Base-by-base conservation (phyloP, 1,140 invertebrate species). In the Drosophila serrata region DNA sequence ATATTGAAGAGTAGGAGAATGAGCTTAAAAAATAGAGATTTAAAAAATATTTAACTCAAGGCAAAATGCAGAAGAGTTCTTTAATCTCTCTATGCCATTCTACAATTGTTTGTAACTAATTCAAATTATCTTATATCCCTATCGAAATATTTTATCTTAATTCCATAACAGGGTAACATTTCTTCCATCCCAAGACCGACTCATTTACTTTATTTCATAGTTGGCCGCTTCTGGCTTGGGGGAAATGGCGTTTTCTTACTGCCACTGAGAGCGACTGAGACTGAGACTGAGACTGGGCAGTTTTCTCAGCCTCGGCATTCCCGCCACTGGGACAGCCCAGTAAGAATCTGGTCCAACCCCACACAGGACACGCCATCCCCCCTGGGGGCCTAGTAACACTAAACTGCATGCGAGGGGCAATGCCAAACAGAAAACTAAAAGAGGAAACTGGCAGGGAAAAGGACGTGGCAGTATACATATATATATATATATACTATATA, bases 161-260 rank as follows among this genome's bases (percentile, higher is more conserved):
- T 33, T 22, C 15, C 12, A n/a, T n/a, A 24, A 3, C n/a, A 43
- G 24, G 69, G 61, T 75, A 76, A 12, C 1, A 35, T n/a, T 37
- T 0, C 7, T 43, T 78, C 46, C 31, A 45, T 51, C 22, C 45
- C 6, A 8, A 17, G 33, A 5, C 13, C 31, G 31, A 40, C 43
- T 64, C 60, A 63, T 49, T 70, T 65, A 63, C 75, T 69, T 82
- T 82, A 82, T 79, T 82, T 75, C 45, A 75, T 79, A 82, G 79
- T 81, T 81, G 48, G 70, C 62, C 29, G 62, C 73, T 60, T 69
- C 63, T 61, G 56, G 65, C 45, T 53, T 78, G 62, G 48, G 62
- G 61, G 62, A 76, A 76, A 76, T 57, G 62, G 79, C 69, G 75
- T 82, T 79, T 82, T 82, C 80, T 82, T 82, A 69, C 80, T 67